Evolutionary conservation across 2,888 invertebrate genomes (phyloP).

Genomic region (Anthophora plumipes): DNA sequence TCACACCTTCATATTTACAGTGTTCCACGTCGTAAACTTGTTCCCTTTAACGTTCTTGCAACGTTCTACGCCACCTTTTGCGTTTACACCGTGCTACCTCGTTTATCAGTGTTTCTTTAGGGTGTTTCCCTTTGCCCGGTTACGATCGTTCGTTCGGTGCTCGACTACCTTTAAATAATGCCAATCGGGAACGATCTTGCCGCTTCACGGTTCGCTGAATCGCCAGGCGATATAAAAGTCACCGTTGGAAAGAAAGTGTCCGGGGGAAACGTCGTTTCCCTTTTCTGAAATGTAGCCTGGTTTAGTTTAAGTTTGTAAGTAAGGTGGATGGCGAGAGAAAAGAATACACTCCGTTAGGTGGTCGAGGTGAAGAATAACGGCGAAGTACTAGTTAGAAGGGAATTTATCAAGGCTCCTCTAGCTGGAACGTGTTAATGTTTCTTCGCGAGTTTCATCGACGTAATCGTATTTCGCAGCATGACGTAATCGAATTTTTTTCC

Average conservation of each 20-base stretch:
- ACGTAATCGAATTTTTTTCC: constrained; percentile 36
- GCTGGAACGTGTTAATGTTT: constrained; percentile 4
- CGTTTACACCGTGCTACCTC: constrained; percentile 7
- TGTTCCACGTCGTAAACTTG: constrained; percentile 37
- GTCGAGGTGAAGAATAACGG: background rate
- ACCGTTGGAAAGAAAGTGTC: background rate
- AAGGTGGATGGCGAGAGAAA: background rate
- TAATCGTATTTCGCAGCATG: constrained; percentile 7
- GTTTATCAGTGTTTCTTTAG: constrained; percentile 40
- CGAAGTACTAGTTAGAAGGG: background rate
- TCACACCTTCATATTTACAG: constrained; percentile 35
- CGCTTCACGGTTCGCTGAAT: background rate
- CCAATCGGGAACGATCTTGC: constrained; percentile 11
- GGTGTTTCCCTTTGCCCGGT: constrained; percentile 24
- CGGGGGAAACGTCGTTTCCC: background rate
- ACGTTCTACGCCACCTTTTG: too few relatives aligned
- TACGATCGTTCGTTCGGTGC: constrained; percentile 4
- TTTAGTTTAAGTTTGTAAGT: background rate
- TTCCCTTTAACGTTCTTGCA: too few relatives aligned
- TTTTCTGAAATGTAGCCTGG: too few relatives aligned
- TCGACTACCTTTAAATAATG: constrained; percentile 26
- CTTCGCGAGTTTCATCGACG: background rate
- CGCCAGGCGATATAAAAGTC: constrained; percentile 10
- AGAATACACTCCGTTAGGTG: too few relatives aligned
- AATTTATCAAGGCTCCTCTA: too few relatives aligned